These are phyloP conservation scores for Artemia sp. DNA, from an alignment of 2,888 invertebrate genomes.

Conservation along the genomic window DNA sequence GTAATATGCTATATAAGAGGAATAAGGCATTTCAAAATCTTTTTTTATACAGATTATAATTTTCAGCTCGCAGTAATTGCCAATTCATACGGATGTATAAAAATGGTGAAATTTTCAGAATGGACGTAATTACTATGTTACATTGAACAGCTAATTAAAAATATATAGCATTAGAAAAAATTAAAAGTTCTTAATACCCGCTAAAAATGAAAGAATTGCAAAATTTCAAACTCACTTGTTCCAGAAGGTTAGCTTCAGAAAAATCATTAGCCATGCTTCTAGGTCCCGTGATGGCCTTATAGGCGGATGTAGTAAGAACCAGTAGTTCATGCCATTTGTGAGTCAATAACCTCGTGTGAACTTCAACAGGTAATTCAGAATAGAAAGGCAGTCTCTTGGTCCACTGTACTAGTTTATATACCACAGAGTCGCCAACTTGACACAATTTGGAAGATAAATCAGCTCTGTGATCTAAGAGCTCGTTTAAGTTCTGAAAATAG, in stretches of 20 bases:
- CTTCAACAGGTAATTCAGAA: slow-evolving; percentile 83
- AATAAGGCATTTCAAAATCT: no score
- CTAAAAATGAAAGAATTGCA: no score
- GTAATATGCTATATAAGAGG: no score
- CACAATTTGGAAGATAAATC: slow-evolving; percentile 80
- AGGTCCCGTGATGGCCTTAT: slow-evolving; percentile 68
- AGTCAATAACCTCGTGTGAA: slow-evolving; percentile 83
- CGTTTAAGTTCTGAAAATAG: slow-evolving; percentile 59
- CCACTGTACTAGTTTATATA: slow-evolving; percentile 96
- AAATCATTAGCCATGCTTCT: slow-evolving; percentile 25
- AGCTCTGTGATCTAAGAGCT: slow-evolving; percentile 72
- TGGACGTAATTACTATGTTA: no score
- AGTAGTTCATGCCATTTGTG: slow-evolving; percentile 96
- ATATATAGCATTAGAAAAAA: no score
- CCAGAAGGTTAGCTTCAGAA: slow-evolving; percentile 59
- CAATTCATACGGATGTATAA: no score
- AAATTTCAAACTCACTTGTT: slow-evolving; percentile 46
- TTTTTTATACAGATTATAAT: no score
- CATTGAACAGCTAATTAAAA: no score
- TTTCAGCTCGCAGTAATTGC: no score
- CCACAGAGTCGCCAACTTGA: slow-evolving; percentile 92
- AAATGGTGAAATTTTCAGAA: no score
- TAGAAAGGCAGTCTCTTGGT: slow-evolving; percentile 95
- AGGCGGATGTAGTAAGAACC: slow-evolving; percentile 80
- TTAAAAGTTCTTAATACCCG: no score